These are phyloP conservation scores for Globia sparganii DNA, from an alignment of 2,888 invertebrate genomes.

Conservation along the genomic window DNA sequence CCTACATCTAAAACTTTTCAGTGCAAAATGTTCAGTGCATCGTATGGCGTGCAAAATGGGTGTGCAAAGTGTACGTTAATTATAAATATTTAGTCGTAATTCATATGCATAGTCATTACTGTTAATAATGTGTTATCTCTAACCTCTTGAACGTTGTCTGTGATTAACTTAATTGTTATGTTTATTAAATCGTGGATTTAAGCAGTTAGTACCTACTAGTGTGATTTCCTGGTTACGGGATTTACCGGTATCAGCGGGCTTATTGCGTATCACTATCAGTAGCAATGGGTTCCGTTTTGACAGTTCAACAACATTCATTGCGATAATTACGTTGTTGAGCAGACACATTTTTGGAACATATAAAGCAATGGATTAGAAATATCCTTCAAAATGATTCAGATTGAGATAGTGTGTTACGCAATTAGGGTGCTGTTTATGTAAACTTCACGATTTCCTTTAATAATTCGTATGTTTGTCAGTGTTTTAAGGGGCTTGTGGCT, in stretches of 20 bases:
- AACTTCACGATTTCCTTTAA: background rate
- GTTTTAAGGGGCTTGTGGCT: background rate
- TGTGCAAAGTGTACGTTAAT: background rate
- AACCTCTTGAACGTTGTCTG: background rate
- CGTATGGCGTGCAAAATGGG: background rate
- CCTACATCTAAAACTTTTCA: too few relatives aligned
- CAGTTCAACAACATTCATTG: too few relatives aligned
- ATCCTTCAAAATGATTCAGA: too few relatives aligned
- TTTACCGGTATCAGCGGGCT: background rate
- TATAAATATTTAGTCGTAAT: slow-evolving; percentile 1
- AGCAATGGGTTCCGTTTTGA: too few relatives aligned
- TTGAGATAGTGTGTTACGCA: too few relatives aligned
- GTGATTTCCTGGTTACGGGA: background rate
- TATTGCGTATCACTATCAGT: too few relatives aligned
- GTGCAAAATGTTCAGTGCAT: too few relatives aligned
- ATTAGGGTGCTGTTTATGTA: too few relatives aligned
- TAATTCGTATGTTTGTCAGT: background rate
- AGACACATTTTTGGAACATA: too few relatives aligned
- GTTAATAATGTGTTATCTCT: slow-evolving; percentile 40
- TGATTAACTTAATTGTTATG: background rate
- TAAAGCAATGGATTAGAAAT: too few relatives aligned
- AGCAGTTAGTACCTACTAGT: background rate
- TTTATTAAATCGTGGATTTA: background rate
- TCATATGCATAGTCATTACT: slow-evolving; percentile 16
- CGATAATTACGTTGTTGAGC: too few relatives aligned